Conservation (phyloP, 2,797 vertebrate genomes). For the Urocyon cinereoargenteus region DNA sequence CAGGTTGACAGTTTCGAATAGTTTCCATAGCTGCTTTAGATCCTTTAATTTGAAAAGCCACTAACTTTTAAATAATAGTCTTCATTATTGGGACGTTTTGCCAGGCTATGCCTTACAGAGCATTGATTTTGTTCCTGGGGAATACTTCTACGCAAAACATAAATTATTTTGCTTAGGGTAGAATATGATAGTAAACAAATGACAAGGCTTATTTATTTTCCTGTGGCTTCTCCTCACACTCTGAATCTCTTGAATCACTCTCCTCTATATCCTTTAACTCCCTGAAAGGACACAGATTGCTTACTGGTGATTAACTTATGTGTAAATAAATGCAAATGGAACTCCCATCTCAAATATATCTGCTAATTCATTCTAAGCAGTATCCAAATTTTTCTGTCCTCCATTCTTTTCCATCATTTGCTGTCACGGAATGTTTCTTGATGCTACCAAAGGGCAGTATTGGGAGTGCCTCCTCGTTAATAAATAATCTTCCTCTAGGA, state of each 20-base stretch:
- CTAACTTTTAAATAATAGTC: not conserved
- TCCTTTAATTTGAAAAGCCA: constrained; percentile 43
- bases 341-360: not conserved
- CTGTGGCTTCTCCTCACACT: not conserved
- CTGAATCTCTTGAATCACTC: not conserved
- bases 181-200: not conserved
- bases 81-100: constrained; percentile 46
- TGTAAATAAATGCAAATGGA: not conserved
- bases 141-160: constrained; percentile 16
- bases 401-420: not conserved
- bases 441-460: not conserved
- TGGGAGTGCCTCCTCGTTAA: not conserved
- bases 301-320: not conserved
- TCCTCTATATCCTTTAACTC: not conserved
- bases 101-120: not conserved
- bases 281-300: not conserved
- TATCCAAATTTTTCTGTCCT: not conserved
- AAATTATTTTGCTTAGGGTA: constrained; percentile 35
- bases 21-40: constrained; percentile 31
- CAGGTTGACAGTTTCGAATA: constrained; percentile 17
- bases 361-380: not conserved
- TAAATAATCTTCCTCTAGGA: not conserved
- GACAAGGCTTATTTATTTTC: not conserved
- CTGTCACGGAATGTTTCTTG: not conserved
- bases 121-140: not conserved